Evolutionary conservation across 2,888 invertebrate species (phyloP).

Genomic region (Cataglyphis cursor): DNA sequence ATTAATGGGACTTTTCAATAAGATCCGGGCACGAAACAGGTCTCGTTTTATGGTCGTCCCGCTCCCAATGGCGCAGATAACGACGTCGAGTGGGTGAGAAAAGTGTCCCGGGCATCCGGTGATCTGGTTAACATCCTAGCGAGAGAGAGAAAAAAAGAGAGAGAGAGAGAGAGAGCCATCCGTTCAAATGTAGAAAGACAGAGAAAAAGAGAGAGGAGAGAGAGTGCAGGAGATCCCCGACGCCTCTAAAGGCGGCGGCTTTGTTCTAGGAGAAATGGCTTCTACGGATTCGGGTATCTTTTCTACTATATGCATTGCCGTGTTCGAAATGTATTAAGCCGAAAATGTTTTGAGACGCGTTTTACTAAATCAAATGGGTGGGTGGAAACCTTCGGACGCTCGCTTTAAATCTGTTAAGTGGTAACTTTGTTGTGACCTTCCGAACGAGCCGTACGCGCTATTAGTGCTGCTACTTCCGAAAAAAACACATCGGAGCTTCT

Average conservation of each 20-base stretch:
- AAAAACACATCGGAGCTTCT: slow-evolving; percentile 1
- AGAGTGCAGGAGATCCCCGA: slow-evolving; percentile 25
- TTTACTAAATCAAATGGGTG: slow-evolving; percentile 73
- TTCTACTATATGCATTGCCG: slow-evolving; percentile 26
- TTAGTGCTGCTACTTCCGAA: slow-evolving; percentile 44
- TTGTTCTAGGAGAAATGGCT: slow-evolving; percentile 65
- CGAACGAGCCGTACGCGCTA: slow-evolving; percentile 18
- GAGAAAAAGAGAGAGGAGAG: neutral
- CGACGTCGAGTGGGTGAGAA: slow-evolving; percentile 80
- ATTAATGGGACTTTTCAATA: slow-evolving; percentile 69
- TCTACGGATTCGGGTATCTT: slow-evolving; percentile 38
- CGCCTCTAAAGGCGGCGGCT: slow-evolving; percentile 70
- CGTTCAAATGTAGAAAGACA: neutral
- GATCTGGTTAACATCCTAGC: slow-evolving; percentile 84
- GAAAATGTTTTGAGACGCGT: slow-evolving; percentile 77
- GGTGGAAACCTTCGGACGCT: neutral
- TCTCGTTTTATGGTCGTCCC: slow-evolving; percentile 62
- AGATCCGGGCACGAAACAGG: slow-evolving; percentile 54
- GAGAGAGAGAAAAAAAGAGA: neutral
- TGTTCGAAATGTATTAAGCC: slow-evolving; percentile 71
- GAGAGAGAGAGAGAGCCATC: slow-evolving; percentile 9
- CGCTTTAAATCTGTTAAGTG: slow-evolving; percentile 49
- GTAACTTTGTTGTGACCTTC: slow-evolving; percentile 45
- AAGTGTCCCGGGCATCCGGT: slow-evolving; percentile 84
- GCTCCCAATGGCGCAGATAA: slow-evolving; percentile 66